phyloP scores from a whole-genome alignment of 2,797 vertebrate genomes.

The Columba guinea region DNA sequence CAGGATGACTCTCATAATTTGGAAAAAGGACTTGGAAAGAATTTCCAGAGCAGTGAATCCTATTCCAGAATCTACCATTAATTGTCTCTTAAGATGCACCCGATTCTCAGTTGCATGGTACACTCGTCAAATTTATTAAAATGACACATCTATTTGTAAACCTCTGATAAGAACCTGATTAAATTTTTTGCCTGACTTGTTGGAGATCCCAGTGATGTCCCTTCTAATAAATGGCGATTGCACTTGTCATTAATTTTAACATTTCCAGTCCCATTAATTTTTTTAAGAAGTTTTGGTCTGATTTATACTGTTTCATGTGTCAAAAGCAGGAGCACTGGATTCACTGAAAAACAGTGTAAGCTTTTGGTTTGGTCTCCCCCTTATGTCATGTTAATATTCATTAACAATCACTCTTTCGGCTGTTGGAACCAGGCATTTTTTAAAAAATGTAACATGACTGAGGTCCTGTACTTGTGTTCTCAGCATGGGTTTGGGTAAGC shows the following conservation, averaged over 20 bases:
- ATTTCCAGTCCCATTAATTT: neutral
- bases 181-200: conserved; percentile 24
- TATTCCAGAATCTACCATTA: neutral
- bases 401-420: neutral
- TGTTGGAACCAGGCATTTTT: neutral
- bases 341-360: neutral
- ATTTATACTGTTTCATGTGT: neutral
- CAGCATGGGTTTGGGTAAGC: neutral
- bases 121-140: neutral
- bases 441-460: neutral
- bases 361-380: fast-evolving
- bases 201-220: neutral
- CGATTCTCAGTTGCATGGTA: neutral
- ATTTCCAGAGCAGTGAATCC: neutral
- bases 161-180: conserved; percentile 25
- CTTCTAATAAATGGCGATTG: neutral
- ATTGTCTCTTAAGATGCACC: neutral
- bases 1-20: neutral
- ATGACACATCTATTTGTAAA: conserved; percentile 17
- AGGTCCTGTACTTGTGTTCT: neutral
- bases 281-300: neutral
- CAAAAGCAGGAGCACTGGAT: neutral
- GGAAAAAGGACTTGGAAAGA: neutral
- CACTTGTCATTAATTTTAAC: neutral
- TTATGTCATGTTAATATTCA: neutral